phyloP scores from a whole-genome alignment of 64 coral and sea anemone genomes.

The Porites australiensis region DNA sequence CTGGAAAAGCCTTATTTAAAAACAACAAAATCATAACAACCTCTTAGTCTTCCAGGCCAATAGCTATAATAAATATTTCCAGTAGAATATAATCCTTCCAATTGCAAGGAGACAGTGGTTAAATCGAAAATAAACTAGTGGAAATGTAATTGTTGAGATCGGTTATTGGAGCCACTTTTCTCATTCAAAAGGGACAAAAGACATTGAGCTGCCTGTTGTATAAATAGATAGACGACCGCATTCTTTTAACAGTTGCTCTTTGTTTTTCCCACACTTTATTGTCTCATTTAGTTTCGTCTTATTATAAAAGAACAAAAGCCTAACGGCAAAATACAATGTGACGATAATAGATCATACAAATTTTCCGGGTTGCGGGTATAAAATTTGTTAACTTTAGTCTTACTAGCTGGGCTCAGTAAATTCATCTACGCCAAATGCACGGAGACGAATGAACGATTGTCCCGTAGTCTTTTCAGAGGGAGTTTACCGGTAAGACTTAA shows the following conservation, averaged over 20 bases:
- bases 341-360: neutral
- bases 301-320: neutral
- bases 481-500: neutral
- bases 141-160: too few species aligned
- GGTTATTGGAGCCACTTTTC: too few species aligned
- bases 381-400: neutral
- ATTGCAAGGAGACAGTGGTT: too few species aligned
- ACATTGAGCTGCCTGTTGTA: too few species aligned
- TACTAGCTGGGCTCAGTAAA: neutral
- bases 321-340: neutral
- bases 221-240: too few species aligned
- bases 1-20: neutral
- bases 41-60: neutral
- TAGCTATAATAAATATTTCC: neutral
- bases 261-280: neutral
- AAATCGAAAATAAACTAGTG: too few species aligned
- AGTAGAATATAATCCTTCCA: too few species aligned
- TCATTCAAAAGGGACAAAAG: too few species aligned
- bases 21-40: neutral
- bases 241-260: neutral
- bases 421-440: neutral
- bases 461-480: neutral
- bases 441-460: neutral
- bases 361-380: conserved; percentile 23
- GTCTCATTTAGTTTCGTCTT: neutral